Evolutionary conservation across 2,113 vertebrate genomes (phyloP).

Genomic region (Actenoides lindsayi): DNA sequence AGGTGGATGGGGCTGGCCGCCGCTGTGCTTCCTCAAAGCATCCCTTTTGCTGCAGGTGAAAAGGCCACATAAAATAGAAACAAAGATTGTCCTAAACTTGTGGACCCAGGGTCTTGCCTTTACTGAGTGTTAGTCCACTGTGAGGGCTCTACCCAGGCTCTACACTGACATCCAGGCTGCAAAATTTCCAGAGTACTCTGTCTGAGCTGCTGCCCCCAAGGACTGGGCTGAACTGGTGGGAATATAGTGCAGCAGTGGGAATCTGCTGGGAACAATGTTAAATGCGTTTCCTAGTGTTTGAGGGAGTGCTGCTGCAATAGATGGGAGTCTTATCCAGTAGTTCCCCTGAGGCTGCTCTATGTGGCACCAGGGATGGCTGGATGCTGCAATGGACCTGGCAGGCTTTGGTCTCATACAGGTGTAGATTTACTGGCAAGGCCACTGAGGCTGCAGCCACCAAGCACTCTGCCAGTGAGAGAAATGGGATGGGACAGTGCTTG

Average conservation of each 20-base stretch:
- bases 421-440: not conserved
- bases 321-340: too few species aligned
- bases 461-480: not conserved
- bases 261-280: not conserved
- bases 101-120: fast-evolving
- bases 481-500: not conserved
- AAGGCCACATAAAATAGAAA: not conserved
- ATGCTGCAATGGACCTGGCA: not conserved
- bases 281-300: not conserved
- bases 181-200: not conserved
- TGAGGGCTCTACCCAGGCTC: not conserved
- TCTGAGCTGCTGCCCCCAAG: not conserved
- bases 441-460: not conserved
- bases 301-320: not conserved
- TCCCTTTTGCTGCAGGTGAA: not conserved
- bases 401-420: not conserved
- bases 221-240: not conserved
- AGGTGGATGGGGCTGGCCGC: too few species aligned
- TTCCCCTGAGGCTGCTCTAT: not conserved
- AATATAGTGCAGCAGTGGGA: not conserved
- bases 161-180: not conserved
- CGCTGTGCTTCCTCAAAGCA: not conserved
- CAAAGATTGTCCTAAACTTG: not conserved
- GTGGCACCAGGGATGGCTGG: too few species aligned
- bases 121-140: too few species aligned